These are phyloP conservation scores for Netelia virgata DNA, from an alignment of 2,888 invertebrate species.

Conservation along the genomic window DNA sequence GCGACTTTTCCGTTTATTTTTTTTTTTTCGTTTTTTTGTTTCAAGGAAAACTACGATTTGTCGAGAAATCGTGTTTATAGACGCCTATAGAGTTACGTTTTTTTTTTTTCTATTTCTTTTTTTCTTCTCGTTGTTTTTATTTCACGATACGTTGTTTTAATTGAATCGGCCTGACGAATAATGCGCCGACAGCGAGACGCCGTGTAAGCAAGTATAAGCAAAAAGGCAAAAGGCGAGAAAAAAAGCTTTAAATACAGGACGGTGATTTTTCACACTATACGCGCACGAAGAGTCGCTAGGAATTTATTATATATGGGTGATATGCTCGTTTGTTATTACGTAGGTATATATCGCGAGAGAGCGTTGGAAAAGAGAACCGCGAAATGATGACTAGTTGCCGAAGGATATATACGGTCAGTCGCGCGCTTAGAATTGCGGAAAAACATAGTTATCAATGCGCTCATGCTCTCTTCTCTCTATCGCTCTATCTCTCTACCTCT, in stretches of 20 bases:
- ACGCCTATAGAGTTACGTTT: not conserved
- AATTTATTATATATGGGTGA: conserved; percentile 8
- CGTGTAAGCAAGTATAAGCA: not conserved
- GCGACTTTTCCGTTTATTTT: not conserved
- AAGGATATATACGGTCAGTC: conserved; percentile 43
- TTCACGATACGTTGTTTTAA: not conserved
- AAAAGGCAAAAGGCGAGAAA: conserved; percentile 30
- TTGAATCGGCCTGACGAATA: not conserved
- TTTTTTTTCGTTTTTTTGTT: not conserved
- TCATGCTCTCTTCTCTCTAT: conserved; percentile 24
- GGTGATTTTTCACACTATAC: conserved; percentile 35
- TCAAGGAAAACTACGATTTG: not conserved
- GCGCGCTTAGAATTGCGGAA: conserved; percentile 57
- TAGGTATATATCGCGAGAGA: not conserved
- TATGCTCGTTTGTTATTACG: not conserved
- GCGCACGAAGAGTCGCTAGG: not conserved
- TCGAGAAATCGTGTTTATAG: not conserved
- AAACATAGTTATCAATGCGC: conserved; percentile 62
- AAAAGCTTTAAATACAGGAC: conserved; percentile 35
- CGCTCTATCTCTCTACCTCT: conserved; percentile 1
- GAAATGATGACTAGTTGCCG: conserved; percentile 20
- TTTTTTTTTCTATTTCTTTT: not conserved
- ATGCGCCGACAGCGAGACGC: conserved; percentile 34
- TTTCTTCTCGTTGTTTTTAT: not conserved
- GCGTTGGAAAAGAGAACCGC: not conserved